These are phyloP conservation scores for Rhyacophila brunnea DNA, from an alignment of 1,140 invertebrate species.

Conservation along the genomic window DNA sequence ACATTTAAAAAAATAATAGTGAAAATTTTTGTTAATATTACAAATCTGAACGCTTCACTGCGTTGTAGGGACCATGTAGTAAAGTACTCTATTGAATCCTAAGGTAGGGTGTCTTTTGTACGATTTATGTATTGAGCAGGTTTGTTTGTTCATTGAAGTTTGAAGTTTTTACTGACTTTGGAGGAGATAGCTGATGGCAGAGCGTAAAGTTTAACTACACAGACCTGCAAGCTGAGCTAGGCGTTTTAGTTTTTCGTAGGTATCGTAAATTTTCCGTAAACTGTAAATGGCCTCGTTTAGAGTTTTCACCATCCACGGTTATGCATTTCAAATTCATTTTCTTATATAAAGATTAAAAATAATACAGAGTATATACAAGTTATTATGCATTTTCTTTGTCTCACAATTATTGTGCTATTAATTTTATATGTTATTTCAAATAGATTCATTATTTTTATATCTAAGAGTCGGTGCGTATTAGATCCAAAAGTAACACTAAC, in stretches of 20 bases:
- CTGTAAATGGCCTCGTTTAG: slow-evolving; percentile 4
- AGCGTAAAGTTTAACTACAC: slow-evolving; percentile 34
- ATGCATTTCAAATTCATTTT: slow-evolving; percentile 25
- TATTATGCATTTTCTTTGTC: no score
- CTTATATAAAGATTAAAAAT: no score
- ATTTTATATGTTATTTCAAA: no score
- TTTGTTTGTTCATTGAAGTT: slow-evolving; percentile 36
- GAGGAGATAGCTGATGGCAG: slow-evolving; percentile 34
- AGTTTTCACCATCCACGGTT: slow-evolving; percentile 13
- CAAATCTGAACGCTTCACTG: no score
- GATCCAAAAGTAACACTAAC: no score
- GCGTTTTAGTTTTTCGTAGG: slow-evolving; percentile 27
- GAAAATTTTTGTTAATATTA: no score
- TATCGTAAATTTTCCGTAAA: slow-evolving; percentile 33
- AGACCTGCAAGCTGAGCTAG: slow-evolving; percentile 27
- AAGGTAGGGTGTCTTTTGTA: slow-evolving; percentile 8
- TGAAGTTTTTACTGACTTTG: slow-evolving; percentile 34
- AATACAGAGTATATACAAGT: no score
- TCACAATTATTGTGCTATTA: no score
- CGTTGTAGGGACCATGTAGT: no score
- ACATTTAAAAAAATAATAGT: no score
- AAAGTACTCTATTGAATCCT: neutral
- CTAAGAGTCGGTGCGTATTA: no score
- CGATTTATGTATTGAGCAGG: slow-evolving; percentile 28
- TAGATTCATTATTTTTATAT: no score